A percentile compares a stretch with the other conserved stretches of the same genome.
These are phyloP conservation scores for Hylyphantes graminicola DNA, from an alignment of 1,140 invertebrate species.

Conservation along the genomic window DNA sequence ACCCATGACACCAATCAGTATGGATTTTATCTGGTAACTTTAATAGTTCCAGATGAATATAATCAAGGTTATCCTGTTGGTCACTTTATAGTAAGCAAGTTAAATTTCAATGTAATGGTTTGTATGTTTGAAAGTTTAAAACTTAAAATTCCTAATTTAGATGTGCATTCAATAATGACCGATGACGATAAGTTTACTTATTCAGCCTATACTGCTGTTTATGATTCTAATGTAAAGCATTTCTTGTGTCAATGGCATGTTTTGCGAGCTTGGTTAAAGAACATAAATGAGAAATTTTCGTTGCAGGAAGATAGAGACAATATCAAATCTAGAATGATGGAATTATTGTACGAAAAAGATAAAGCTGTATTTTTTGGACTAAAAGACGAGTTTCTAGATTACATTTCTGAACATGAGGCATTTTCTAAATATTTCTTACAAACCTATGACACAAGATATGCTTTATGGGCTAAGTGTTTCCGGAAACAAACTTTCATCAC, in stretches of 20 bases:
- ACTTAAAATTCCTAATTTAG: background rate
- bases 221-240: background rate
- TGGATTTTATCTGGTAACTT: background rate
- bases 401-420: background rate
- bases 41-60: conserved; percentile 6
- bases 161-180: background rate
- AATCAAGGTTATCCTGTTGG: background rate
- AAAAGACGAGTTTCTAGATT: background rate
- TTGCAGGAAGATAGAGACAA: background rate
- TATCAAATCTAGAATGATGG: background rate
- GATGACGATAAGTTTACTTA: background rate
- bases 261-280: background rate
- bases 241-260: background rate
- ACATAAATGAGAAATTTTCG: background rate
- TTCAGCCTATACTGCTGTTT: background rate
- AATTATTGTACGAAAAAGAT: background rate
- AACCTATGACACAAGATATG: background rate
- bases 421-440: background rate
- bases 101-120: background rate
- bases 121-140: background rate
- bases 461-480: background rate
- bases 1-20: background rate
- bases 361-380: background rate
- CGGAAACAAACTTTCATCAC: background rate
- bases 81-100: background rate